phyloP scores from a whole-genome alignment of 2,797 vertebrate genomes.

The Eulemur coronatus region DNA sequence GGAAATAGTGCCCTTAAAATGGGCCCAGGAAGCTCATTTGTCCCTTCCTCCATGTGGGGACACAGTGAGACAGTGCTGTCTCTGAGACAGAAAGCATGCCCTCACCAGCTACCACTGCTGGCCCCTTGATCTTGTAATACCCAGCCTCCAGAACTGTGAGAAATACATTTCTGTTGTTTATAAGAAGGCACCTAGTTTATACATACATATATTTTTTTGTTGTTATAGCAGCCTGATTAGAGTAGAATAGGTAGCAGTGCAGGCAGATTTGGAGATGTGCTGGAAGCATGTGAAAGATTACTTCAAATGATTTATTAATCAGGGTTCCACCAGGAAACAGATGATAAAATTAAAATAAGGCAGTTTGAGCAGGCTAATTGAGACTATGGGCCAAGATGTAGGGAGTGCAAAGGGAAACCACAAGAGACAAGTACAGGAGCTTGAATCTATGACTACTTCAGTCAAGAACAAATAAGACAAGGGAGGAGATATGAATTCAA shows the following conservation, averaged over 20 bases:
- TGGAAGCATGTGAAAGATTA: neutral
- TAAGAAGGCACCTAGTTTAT: neutral
- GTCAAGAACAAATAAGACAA: neutral
- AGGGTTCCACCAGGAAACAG: neutral
- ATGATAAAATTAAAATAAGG: neutral
- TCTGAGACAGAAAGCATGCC: neutral
- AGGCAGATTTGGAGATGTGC: neutral
- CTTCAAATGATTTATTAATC: neutral
- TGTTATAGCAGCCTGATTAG: neutral
- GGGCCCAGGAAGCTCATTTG: neutral
- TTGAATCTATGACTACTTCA: neutral
- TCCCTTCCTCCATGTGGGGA: neutral
- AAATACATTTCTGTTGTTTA: neutral
- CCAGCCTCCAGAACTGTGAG: neutral
- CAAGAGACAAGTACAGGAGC: accelerated
- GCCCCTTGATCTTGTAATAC: neutral
- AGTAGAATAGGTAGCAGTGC: neutral
- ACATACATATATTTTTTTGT: too few relatives aligned
- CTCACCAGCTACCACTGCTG: neutral
- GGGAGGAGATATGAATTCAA: neutral
- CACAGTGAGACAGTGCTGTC: neutral
- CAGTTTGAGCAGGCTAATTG: neutral
- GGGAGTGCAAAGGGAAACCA: neutral
- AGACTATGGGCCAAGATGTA: neutral
- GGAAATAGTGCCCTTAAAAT: neutral